Evolutionary conservation across 2,888 invertebrate species (phyloP).

Genomic region (Sicus ferrugineus): DNA sequence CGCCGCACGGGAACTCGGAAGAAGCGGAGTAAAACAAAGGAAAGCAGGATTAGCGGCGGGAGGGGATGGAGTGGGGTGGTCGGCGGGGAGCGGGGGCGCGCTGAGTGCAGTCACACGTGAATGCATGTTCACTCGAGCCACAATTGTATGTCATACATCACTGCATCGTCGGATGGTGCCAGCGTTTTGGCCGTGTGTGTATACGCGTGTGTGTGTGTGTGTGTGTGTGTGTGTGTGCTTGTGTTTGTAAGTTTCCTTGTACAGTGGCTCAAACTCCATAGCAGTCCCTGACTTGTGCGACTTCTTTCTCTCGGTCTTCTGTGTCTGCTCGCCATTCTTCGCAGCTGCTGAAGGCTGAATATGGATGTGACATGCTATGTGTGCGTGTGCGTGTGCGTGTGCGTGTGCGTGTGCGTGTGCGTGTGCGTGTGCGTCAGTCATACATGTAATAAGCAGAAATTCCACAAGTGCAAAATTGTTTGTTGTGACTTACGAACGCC

Average conservation of each 20-base stretch:
- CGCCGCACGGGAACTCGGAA: not conserved
- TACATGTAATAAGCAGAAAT: no score
- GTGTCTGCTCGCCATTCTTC: not conserved
- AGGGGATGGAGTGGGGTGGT: not conserved
- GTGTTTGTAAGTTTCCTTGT: not conserved
- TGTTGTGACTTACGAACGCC: not conserved
- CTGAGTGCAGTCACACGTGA: not conserved
- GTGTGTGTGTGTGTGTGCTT: not conserved
- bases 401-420: not conserved
- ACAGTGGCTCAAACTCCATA: slow-evolving; percentile 7
- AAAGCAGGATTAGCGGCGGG: not conserved
- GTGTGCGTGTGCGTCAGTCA: no score
- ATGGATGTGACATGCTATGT: not conserved
- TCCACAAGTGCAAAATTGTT: no score
- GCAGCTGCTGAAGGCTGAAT: not conserved
- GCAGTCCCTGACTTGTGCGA: slow-evolving; percentile 15
- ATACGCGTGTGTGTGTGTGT: not conserved
- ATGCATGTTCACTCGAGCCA: not conserved
- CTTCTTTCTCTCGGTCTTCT: not conserved
- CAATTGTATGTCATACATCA: not conserved
- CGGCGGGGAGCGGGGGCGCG: not conserved
- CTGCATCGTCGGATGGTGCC: not conserved
- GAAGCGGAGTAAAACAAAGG: not conserved
- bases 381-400: not conserved
- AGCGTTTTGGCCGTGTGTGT: not conserved